phyloP scores from a whole-genome alignment of 2,797 vertebrate genomes.

The Poeciliopsis presidionis region DNA sequence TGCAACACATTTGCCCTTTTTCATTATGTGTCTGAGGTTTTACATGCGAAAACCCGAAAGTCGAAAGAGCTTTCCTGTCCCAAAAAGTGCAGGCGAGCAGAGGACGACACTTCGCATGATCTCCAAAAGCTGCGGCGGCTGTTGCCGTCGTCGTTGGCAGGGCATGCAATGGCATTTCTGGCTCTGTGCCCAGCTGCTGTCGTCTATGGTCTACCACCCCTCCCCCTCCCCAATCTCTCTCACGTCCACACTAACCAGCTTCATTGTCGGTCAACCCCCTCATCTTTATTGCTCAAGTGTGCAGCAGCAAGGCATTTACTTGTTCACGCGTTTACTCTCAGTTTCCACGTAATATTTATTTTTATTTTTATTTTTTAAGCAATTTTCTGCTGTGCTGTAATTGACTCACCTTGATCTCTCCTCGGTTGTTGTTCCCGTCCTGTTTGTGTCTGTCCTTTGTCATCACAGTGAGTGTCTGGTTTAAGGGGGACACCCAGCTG shows the following conservation, averaged over 20 bases:
- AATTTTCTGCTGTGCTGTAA: slow-evolving; percentile 41
- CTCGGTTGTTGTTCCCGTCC: background rate
- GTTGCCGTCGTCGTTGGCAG: slow-evolving; percentile 62
- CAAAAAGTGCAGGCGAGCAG: slow-evolving; percentile 26
- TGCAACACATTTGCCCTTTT: slow-evolving; percentile 9
- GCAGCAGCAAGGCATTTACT: slow-evolving; percentile 47
- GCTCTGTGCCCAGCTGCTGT: slow-evolving; percentile 78
- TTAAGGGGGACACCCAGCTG: slow-evolving; percentile 62
- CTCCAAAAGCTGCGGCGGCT: slow-evolving; percentile 37
- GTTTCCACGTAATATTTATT: slow-evolving; percentile 5
- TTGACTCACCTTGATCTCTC: slow-evolving; percentile 36
- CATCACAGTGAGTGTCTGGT: slow-evolving; percentile 50
- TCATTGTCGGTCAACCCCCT: slow-evolving; percentile 35
- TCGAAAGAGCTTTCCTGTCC: slow-evolving; percentile 26
- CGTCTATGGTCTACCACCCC: slow-evolving; percentile 63
- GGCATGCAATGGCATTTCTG: slow-evolving; percentile 79
- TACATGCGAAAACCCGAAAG: slow-evolving; percentile 26
- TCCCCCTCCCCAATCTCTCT: slow-evolving; percentile 48
- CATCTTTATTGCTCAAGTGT: slow-evolving; percentile 42
- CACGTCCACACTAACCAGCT: slow-evolving; percentile 46
- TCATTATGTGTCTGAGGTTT: slow-evolving; percentile 10
- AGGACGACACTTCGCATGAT: slow-evolving; percentile 24
- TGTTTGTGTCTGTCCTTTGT: slow-evolving; percentile 36
- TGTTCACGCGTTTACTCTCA: slow-evolving; percentile 17
- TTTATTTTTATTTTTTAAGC: background rate